Evolutionary conservation across 2,113 vertebrate species (phyloP).

Genomic region (Heloderma charlesbogerti): DNA sequence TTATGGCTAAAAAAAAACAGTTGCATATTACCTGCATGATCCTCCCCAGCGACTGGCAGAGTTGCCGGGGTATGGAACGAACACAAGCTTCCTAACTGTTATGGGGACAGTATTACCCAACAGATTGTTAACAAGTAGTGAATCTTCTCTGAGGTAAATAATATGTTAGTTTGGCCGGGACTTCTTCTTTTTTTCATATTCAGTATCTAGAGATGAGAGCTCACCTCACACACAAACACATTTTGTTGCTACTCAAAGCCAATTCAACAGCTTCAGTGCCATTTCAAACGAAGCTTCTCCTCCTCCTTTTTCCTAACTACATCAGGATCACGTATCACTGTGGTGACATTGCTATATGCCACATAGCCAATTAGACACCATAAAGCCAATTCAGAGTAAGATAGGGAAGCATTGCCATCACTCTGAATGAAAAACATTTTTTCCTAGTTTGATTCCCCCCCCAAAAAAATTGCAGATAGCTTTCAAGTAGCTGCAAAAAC

Average conservation of each 20-base stretch:
- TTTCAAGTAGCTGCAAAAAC: background rate
- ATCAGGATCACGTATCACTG: background rate
- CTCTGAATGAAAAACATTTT: background rate
- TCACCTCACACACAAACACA: background rate
- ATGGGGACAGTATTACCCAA: background rate
- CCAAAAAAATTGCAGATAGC: background rate
- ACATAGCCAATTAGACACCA: background rate
- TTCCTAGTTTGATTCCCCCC: background rate
- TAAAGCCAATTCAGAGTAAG: background rate
- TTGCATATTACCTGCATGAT: background rate
- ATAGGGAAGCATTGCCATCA: background rate
- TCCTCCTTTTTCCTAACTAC: background rate
- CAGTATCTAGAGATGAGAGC: background rate
- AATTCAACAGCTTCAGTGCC: background rate
- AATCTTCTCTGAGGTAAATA: background rate
- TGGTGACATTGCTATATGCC: background rate
- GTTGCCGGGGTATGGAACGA: background rate
- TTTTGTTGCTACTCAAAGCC: background rate
- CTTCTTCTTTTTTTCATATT: background rate
- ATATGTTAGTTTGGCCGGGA: background rate
- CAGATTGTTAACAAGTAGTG: background rate
- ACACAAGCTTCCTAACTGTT: background rate
- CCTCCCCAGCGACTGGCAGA: background rate
- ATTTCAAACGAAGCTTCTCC: background rate
- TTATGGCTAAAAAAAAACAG: background rate